These are phyloP conservation scores for Biston stratarius DNA, from an alignment of 2,888 invertebrate genomes.

Conservation along the genomic window DNA sequence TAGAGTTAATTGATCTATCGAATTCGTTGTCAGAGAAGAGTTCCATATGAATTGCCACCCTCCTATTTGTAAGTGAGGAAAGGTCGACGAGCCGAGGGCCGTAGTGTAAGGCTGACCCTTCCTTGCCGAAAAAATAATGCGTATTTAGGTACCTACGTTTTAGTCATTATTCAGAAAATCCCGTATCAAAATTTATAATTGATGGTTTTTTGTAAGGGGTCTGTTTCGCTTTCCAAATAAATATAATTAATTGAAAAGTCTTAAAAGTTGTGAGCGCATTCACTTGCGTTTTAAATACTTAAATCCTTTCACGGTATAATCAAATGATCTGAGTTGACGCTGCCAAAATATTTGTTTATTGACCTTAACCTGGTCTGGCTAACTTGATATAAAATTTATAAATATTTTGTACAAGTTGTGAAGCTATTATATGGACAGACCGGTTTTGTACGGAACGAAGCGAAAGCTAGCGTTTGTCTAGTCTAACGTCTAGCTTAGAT, in stretches of 20 bases:
- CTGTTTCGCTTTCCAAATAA: not conserved
- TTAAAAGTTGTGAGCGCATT: not conserved
- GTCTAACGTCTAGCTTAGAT: slow-evolving; percentile 17
- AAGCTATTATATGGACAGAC: slow-evolving; percentile 48
- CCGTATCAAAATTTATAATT: not conserved
- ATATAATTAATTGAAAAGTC: not conserved
- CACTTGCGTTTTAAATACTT: not conserved
- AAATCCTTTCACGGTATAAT: slow-evolving; percentile 4
- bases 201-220: not conserved
- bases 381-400: slow-evolving; percentile 16
- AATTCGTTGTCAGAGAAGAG: slow-evolving; percentile 23
- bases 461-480: slow-evolving; percentile 49
- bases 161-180: not conserved
- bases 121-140: slow-evolving; percentile 38
- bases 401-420: slow-evolving; percentile 43
- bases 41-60: slow-evolving; percentile 52
- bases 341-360: slow-evolving; percentile 23
- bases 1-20: slow-evolving; percentile 9
- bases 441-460: slow-evolving; percentile 51
- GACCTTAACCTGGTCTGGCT: slow-evolving; percentile 26
- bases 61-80: slow-evolving; percentile 58
- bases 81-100: slow-evolving; percentile 59
- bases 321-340: slow-evolving; percentile 2
- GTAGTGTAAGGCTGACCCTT: slow-evolving; percentile 31
- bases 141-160: slow-evolving; percentile 1